Evolutionary conservation across 2,888 invertebrate genomes (phyloP).

Genomic region (Malachius bipustulatus): DNA sequence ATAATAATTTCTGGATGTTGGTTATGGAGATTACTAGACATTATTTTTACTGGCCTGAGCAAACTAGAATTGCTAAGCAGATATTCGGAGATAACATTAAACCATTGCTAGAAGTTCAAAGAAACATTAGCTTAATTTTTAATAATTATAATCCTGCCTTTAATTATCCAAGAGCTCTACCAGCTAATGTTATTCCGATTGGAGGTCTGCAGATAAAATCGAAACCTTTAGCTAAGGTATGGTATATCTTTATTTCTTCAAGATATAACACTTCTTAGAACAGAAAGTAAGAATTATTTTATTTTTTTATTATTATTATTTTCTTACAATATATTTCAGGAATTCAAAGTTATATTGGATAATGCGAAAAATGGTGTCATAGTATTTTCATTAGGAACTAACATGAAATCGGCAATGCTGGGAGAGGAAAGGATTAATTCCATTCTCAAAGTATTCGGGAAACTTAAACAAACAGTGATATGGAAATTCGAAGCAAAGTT

Average conservation of each 20-base stretch:
- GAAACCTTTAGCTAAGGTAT: slow-evolving; percentile 25
- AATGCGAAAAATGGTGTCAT: slow-evolving; percentile 31
- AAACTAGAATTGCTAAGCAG: too few species aligned
- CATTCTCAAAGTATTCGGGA: slow-evolving; percentile 29
- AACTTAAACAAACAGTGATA: slow-evolving; percentile 31
- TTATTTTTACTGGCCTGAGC: too few species aligned
- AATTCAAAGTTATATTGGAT: slow-evolving; percentile 28
- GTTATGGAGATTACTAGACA: too few species aligned
- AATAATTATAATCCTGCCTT: slow-evolving; percentile 9
- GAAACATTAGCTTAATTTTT: slow-evolving; percentile 9
- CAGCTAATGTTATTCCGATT: slow-evolving; percentile 11
- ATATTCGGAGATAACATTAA: too few species aligned
- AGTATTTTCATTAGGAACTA: slow-evolving; percentile 33
- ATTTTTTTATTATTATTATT: too few species aligned
- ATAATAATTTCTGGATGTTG: too few species aligned
- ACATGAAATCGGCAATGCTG: slow-evolving; percentile 27
- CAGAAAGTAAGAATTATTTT: too few species aligned
- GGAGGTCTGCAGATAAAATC: slow-evolving; percentile 12
- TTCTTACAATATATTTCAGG: too few species aligned
- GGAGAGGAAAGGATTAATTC: slow-evolving; percentile 20
- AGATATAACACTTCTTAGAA: too few species aligned
- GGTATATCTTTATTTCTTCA: slow-evolving; percentile 8
- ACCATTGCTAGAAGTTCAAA: slow-evolving; percentile 10
- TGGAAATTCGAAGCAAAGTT: slow-evolving; percentile 34
- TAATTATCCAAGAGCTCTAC: slow-evolving; percentile 11